Evolutionary conservation across 1,140 invertebrate genomes (phyloP), one percentile per base, ranked within the genome.

Genomic region (Lethrus apterus): DNA sequence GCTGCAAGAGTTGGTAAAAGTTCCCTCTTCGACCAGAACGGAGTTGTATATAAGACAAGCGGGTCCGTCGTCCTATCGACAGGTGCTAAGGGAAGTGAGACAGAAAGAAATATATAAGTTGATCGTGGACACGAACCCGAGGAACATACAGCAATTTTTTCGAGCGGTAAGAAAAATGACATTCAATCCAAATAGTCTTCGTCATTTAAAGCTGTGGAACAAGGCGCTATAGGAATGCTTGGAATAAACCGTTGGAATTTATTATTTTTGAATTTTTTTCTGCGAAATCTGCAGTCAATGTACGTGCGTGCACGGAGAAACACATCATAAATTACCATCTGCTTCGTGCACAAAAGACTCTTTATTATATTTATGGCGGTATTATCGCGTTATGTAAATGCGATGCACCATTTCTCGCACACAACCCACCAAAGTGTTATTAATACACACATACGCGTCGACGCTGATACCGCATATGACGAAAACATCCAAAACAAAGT

Each of bases 31-130:
- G 10, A 52, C 73, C 23, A 77, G 78, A 46, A 81, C 80, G 1
- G 88, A 92, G 67, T 83, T 92, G 75, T 89, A 89, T 62, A 87
- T 89, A 44, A 77, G 87, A 26, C 83, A 90, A 65, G 80, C 79
- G 2, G 78, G 77, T 44, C 77, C 82, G 17, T 71, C 73, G 14
- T 81, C 83, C 4, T 92, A 92, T 68, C 70, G 89, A 49, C 78
- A 85, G 52, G 82, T 89, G 2, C 69, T 93, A 4, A 74, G 79
- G 29, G 86, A 89, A 59, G 78, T 92, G 2, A 78, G 85, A 47
- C 80, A 86, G 58, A 86, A 89, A 61, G 79, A 83, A 51, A 88
- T 92, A 54, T 84, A 79, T 60, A 88, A 89, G 59, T 71, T 93
- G 32, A 86, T 93, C 44, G 79, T 92, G 0, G 88, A 92, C 60